These are phyloP conservation scores for Neoascia interrupta DNA, from an alignment of 2,888 invertebrate genomes.

Conservation along the genomic window DNA sequence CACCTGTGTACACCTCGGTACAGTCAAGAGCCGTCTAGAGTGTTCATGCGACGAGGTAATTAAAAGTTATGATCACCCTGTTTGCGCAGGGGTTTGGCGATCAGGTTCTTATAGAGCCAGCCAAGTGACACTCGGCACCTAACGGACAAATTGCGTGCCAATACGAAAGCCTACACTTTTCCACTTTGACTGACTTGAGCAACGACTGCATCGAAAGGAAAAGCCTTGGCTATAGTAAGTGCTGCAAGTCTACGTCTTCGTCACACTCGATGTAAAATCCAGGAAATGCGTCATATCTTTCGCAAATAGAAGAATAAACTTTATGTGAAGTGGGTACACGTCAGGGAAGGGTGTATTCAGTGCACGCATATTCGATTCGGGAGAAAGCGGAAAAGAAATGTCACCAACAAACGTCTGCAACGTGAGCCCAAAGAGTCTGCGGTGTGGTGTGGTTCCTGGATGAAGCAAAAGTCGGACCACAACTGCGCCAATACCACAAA, in stretches of 20 bases:
- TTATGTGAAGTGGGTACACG: conserved; percentile 13
- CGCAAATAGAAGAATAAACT: conserved; percentile 35
- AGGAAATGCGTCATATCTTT: conserved; percentile 47
- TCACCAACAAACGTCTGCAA: conserved; percentile 60
- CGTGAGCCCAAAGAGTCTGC: conserved; percentile 51
- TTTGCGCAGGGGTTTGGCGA: conserved; percentile 38
- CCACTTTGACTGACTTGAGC: conserved; percentile 13
- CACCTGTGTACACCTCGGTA: conserved; percentile 54
- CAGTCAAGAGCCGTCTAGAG: not conserved
- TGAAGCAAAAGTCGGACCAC: conserved; percentile 37
- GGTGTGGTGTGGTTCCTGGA: conserved; percentile 24
- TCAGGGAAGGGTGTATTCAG: not conserved
- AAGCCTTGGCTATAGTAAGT: conserved; percentile 30
- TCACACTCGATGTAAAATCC: conserved; percentile 22
- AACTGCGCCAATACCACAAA: conserved; percentile 30
- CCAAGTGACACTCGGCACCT: conserved; percentile 47
- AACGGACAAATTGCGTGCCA: conserved; percentile 67
- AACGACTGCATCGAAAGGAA: conserved; percentile 52
- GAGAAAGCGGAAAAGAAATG: conserved; percentile 68
- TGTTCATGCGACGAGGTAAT: not conserved
- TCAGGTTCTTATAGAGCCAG: conserved; percentile 51
- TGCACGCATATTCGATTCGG: conserved; percentile 33
- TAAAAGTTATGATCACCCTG: conserved; percentile 34
- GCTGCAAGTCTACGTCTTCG: not conserved
- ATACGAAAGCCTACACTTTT: conserved; percentile 56